Conservation (phyloP, 2,888 invertebrate species). For the Drosophila antonietae region DNA sequence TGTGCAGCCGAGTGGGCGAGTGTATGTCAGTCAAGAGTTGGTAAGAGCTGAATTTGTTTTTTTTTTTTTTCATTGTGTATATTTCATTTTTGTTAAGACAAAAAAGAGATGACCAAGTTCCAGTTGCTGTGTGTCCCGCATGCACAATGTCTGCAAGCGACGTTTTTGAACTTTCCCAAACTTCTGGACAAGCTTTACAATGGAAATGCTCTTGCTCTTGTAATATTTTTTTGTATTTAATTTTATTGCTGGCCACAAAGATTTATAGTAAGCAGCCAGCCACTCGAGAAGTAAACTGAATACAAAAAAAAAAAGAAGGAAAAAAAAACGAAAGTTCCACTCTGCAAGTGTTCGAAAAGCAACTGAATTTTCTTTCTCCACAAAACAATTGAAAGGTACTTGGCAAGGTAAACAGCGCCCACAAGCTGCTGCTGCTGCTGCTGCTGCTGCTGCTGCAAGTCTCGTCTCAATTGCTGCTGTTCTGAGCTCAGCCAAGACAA, state of each 20-base stretch:
- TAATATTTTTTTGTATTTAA: constrained; percentile 37
- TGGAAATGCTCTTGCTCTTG: constrained; percentile 64
- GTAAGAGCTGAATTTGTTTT: constrained; percentile 28
- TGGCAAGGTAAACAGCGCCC: constrained; percentile 53
- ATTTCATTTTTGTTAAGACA: background rate
- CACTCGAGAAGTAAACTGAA: constrained; percentile 55
- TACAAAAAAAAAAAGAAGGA: background rate
- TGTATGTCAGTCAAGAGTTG: constrained; percentile 37
- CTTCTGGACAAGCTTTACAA: constrained; percentile 57
- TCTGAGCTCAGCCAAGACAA: constrained; percentile 30
- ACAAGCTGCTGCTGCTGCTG: constrained; percentile 17
- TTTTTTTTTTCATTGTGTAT: background rate
- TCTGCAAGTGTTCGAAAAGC: constrained; percentile 53
- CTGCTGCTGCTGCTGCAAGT: constrained; percentile 32
- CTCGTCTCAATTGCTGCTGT: constrained; percentile 49
- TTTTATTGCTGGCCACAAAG: constrained; percentile 59
- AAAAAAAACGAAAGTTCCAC: constrained; percentile 75
- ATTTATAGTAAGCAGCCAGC: constrained; percentile 71
- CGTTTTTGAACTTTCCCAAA: constrained; percentile 70
- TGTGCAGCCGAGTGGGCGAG: constrained; percentile 62
- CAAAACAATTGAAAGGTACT: constrained; percentile 73
- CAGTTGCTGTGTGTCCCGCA: constrained; percentile 57
- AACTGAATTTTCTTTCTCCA: constrained; percentile 52
- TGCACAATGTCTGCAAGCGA: constrained; percentile 59
- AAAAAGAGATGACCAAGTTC: constrained; percentile 53